These are phyloP conservation scores for Ictalurus furcatus DNA, from an alignment of 2,113 vertebrate genomes.

Conservation along the genomic window DNA sequence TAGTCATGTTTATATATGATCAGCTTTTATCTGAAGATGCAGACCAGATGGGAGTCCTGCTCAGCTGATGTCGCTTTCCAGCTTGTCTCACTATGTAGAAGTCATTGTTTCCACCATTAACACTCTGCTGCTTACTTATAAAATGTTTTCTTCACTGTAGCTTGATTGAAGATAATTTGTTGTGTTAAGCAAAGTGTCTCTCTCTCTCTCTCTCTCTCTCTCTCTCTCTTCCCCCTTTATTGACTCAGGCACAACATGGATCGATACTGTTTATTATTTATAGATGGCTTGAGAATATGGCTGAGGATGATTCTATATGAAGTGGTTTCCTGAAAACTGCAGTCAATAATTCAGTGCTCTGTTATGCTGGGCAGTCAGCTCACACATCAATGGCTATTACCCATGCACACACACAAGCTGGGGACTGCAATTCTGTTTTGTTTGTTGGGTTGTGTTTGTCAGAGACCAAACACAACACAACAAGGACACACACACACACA, in stretches of 20 bases:
- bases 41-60: background rate
- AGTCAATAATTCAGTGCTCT: constrained; percentile 60
- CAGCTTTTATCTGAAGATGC: background rate
- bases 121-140: background rate
- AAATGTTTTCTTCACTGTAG: constrained; percentile 21
- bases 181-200: constrained; percentile 5
- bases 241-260: constrained; percentile 43
- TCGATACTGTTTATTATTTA: constrained; percentile 59
- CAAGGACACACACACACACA: background rate
- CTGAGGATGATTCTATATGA: constrained; percentile 58
- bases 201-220: background rate
- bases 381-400: constrained; percentile 27
- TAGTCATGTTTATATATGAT: background rate
- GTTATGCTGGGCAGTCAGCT: constrained; percentile 51
- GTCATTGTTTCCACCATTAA: background rate
- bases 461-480: background rate
- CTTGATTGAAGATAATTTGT: constrained; percentile 41
- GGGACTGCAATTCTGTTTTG: constrained; percentile 23
- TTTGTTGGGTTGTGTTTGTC: background rate
- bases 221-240: constrained; percentile 27
- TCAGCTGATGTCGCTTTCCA: background rate
- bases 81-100: background rate
- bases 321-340: constrained; percentile 54
- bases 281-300: constrained; percentile 53
- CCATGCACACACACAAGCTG: constrained; percentile 24